Percentiles rank a stretch among this genome's conserved stretches.
These are phyloP conservation scores for Ceratina australensis DNA, from an alignment of 1,140 invertebrate species.

Conservation along the genomic window DNA sequence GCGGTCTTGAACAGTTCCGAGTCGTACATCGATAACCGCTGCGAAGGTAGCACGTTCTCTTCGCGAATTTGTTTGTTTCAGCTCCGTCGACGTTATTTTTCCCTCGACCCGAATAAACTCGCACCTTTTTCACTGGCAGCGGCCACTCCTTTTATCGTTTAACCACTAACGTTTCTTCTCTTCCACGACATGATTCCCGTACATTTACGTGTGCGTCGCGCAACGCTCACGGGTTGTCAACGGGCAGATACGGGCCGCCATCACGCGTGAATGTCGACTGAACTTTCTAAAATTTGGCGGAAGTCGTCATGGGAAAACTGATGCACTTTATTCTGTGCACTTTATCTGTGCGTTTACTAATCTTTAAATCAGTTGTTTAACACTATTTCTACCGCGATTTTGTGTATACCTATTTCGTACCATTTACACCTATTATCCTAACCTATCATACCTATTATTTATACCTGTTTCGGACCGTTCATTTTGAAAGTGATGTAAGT, in stretches of 20 bases:
- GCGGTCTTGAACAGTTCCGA: conserved; percentile 70
- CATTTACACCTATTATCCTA: too few species aligned
- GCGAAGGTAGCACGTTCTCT: conserved; percentile 1
- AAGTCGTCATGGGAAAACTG: neutral
- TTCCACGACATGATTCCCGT: conserved; percentile 13
- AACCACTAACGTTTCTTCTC: neutral
- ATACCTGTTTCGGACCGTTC: too few species aligned
- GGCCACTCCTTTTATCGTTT: neutral
- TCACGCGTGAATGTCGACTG: too few species aligned
- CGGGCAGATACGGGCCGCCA: neutral
- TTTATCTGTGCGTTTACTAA: too few species aligned
- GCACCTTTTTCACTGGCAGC: conserved; percentile 29
- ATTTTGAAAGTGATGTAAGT: too few species aligned
- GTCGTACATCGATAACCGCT: conserved; percentile 66
- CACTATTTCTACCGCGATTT: too few species aligned
- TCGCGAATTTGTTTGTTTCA: conserved; percentile 13
- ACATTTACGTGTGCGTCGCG: neutral
- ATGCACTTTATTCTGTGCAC: too few species aligned
- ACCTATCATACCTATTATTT: too few species aligned
- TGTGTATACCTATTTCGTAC: too few species aligned
- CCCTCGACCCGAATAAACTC: conserved; percentile 35
- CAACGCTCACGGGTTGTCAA: conserved; percentile 6
- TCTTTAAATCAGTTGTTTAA: too few species aligned
- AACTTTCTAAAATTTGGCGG: neutral
- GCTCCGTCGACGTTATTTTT: conserved; percentile 3